Evolutionary conservation across 2,113 vertebrate genomes (phyloP).

Genomic region (Pelecanoides urinatrix): DNA sequence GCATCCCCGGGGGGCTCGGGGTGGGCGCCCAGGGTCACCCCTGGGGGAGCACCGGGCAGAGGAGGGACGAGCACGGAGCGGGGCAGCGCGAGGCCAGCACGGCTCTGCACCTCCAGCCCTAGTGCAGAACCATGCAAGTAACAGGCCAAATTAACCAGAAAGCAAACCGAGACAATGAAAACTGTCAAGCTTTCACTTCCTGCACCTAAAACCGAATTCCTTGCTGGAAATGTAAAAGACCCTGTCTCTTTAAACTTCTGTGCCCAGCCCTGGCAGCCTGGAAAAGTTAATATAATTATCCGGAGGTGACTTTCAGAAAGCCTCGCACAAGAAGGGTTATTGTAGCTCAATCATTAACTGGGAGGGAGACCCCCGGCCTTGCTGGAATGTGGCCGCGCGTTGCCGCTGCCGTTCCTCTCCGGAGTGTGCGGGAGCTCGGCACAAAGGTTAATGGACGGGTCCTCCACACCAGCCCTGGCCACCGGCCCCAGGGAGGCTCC

Average conservation of each 20-base stretch:
- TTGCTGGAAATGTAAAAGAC: background rate
- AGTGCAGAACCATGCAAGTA: rapidly evolving
- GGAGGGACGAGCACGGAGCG: rapidly evolving
- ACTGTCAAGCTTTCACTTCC: background rate
- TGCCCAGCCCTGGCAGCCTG: background rate
- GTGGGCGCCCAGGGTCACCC: background rate
- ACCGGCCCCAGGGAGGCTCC: background rate
- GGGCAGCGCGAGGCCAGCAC: background rate
- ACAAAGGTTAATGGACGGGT: background rate
- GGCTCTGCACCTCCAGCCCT: background rate
- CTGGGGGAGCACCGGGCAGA: rapidly evolving
- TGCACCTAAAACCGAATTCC: rapidly evolving
- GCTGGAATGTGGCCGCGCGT: constrained; percentile 10
- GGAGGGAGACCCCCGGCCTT: constrained; percentile 12
- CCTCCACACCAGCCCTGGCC: background rate
- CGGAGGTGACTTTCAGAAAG: constrained; percentile 14
- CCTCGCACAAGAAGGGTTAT: background rate
- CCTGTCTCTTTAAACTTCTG: background rate
- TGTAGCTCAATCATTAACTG: constrained; percentile 69
- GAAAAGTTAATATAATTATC: background rate
- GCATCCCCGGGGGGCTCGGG: rapidly evolving
- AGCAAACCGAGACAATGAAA: background rate
- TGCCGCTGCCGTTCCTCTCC: background rate
- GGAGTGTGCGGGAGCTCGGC: background rate
- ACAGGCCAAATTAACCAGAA: background rate